Percentiles rank a stretch among this genome's conserved stretches.
Evolutionary conservation across 2,888 invertebrate species (phyloP).

Genomic region (Fragum sueziense): DNA sequence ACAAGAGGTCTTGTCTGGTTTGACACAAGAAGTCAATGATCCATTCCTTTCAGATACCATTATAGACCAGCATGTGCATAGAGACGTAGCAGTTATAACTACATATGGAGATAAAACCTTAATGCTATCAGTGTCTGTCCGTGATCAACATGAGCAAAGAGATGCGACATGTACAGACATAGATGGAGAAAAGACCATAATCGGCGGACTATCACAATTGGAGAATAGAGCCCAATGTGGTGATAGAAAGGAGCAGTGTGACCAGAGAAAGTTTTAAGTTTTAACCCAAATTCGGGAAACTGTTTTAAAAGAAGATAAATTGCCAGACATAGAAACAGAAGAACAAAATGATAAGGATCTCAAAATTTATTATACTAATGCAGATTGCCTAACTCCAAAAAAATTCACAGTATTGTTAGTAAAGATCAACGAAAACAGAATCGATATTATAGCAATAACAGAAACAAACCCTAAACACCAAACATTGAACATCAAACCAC

Average conservation of each 20-base stretch:
- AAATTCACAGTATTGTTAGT: too few relatives aligned
- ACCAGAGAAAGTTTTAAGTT: background rate
- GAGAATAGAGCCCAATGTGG: background rate
- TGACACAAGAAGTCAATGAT: background rate
- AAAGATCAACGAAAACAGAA: too few relatives aligned
- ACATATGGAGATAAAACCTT: too few relatives aligned
- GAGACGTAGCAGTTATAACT: background rate
- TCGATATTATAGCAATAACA: too few relatives aligned
- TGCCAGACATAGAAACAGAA: background rate
- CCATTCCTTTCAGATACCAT: background rate
- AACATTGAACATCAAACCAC: too few relatives aligned
- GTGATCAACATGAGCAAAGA: too few relatives aligned
- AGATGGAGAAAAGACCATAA: background rate
- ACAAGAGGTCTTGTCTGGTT: background rate
- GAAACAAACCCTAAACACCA: too few relatives aligned
- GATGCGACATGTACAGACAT: too few relatives aligned
- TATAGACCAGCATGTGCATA: background rate
- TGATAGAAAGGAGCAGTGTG: background rate
- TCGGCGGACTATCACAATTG: background rate
- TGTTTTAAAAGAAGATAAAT: background rate
- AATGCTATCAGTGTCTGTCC: too few relatives aligned
- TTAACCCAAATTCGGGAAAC: background rate
- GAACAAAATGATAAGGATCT: background rate
- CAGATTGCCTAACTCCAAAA: background rate
- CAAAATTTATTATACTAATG: background rate